Conservation (phyloP, 2,797 vertebrate species). For the Nothura maculosa region DNA sequence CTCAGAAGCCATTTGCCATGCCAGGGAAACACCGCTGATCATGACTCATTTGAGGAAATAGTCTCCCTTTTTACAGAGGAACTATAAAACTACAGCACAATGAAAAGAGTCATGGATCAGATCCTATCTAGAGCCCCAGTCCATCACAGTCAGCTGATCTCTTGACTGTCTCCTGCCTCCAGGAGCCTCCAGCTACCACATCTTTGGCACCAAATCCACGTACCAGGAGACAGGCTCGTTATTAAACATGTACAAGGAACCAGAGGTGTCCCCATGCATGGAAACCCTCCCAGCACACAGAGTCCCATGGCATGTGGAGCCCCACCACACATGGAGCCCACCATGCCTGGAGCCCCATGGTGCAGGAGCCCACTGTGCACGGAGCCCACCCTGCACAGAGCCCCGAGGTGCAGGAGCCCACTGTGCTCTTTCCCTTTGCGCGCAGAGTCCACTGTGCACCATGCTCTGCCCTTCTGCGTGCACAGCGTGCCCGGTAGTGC, state of each 20-base stretch:
- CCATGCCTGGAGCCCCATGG: too few relatives aligned
- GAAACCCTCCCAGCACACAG: neutral
- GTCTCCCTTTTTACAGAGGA: slow-evolving; percentile 24
- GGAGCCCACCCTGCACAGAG: too few relatives aligned
- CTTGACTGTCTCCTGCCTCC: neutral
- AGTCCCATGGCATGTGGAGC: neutral
- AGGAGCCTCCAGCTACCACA: accelerated
- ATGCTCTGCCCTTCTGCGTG: too few relatives aligned
- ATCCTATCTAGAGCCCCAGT: neutral
- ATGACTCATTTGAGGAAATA: neutral
- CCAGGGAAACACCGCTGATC: neutral
- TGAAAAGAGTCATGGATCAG: neutral
- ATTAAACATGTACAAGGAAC: neutral
- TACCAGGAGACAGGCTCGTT: neutral
- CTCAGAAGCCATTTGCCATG: neutral
- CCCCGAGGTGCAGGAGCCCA: too few relatives aligned
- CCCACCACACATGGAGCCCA: too few relatives aligned
- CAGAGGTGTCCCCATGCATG: neutral
- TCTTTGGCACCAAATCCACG: accelerated
- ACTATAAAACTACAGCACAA: slow-evolving; percentile 8
- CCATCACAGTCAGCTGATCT: neutral
- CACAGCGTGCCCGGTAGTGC: accelerated
- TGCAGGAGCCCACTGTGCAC: too few relatives aligned
- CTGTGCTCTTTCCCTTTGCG: too few relatives aligned
- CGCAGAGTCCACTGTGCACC: too few relatives aligned